Base-by-base conservation (phyloP, 2,113 vertebrate genomes). In the Callocephalon fimbriatum region DNA sequence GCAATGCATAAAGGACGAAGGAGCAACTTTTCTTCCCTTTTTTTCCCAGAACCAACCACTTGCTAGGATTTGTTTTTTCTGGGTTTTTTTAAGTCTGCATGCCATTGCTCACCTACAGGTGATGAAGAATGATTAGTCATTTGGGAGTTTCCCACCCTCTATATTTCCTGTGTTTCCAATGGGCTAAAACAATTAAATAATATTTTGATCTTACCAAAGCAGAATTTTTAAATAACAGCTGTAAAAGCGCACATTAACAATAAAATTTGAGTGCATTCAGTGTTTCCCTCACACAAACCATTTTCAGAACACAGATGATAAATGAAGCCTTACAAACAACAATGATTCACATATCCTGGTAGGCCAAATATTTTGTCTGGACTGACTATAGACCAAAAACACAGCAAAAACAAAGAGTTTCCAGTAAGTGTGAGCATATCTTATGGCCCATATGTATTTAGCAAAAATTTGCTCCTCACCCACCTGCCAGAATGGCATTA, bases 361-460 rank as follows among this genome's bases (percentile, higher is more conserved):
- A 96, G 90, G 76, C 89, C 87, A 97, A 98, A 98, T 97, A 96
- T 97, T 97, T 97, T 96, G 96, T 96, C 91, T 98, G 89, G 63
- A 89, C 81, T 50, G 40, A 96, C 80, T 94, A 94, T 67, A 95
- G 70, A 86, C 72, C 54, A 83, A 92, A 87, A 96, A 79, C 63
- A 93, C 45, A 88, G n/a, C 73, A 91, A 94, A 96, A 87, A 81
- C 91, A 93, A 94, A 92, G 76, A 70, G 78, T 27, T 97, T 88
- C 93, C 95, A 96, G 88, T 95, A 96, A 96, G 40, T 7, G n/a
- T n/a, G 56, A 83, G 59, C 21, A 16, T 93, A 96, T 89, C 75
- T 90, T 74, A 93, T 26, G 31, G 74, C 8, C 50, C 68, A 71
- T 25, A 85, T 50, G 48, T 92, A 84, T 50, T 66, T 45, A 72